Conservation (phyloP, 2,113 vertebrate genomes). For the Sylvicapra grimmia region DNA sequence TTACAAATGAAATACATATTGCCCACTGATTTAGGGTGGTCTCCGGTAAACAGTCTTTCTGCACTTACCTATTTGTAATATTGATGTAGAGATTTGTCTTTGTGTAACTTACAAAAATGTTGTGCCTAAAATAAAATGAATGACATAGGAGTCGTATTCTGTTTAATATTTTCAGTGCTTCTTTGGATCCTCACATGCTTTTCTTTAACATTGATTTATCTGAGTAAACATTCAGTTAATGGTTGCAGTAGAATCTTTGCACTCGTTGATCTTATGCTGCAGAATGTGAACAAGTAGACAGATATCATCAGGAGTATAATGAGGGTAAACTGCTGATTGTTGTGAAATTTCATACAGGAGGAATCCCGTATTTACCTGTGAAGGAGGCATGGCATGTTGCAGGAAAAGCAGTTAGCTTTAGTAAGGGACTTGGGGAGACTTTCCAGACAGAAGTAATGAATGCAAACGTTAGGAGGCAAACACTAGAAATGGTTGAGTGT, state of each 20-base stretch:
- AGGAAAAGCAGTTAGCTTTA: background rate
- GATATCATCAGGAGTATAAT: background rate
- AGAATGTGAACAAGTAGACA: background rate
- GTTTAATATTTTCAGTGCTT: background rate
- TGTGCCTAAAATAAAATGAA: background rate
- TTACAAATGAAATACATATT: background rate
- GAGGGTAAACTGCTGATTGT: background rate
- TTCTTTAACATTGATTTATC: background rate
- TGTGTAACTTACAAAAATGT: background rate
- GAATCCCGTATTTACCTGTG: background rate
- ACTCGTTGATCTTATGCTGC: background rate
- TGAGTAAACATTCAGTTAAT: background rate
- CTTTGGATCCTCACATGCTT: background rate
- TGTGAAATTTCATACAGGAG: background rate
- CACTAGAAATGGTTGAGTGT: background rate
- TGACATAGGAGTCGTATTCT: background rate
- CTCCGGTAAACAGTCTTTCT: background rate
- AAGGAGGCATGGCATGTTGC: background rate
- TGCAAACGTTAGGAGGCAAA: background rate
- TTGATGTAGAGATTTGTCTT: background rate
- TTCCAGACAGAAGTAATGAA: background rate
- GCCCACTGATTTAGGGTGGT: background rate
- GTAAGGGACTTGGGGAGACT: background rate
- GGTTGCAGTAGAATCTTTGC: background rate
- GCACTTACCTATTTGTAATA: background rate